Base-by-base conservation (phyloP, 2,797 vertebrate genomes). In the Acomys russatus region DNA sequence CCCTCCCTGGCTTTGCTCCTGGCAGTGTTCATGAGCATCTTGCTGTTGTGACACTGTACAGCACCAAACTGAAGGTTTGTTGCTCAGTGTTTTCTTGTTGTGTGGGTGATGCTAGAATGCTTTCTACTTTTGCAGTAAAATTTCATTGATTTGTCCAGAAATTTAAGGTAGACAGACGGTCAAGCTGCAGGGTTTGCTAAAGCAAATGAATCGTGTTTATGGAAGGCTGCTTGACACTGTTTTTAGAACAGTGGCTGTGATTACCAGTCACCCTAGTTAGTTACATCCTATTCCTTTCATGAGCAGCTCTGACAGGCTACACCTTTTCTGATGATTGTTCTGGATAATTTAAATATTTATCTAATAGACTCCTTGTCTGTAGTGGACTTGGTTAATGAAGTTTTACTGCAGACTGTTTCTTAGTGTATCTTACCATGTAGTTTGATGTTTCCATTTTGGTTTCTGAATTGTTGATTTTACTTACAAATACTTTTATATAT, bases 51-150 rank as follows among this genome's bases (percentile, higher is more conserved):
- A 3, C n/a, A 8, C 15, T 51, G 9, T 35, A 59, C 20, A n/a
- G n/a, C 44, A 90, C 64, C 92, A 92, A 56, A 84, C 18, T 74
- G 63, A 89, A 91, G 85, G 33, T 83, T 88, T 44, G 2, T 63
- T 88, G 33, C 85, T 80, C 25, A 33, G 15, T 30, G 84, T 70
- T 70, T 86, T 28, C 66, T 91, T 90, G 94, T 63, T n/a, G n/a
- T 91, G 28, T 54, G 61, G 61, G 79, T 91, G 92, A 88, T 63
- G 56, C 92, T 79, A 25, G 92, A 93, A 71, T 91, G 61, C 9
- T 96, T 89, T 88, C 33, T 94, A n/a, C 77, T 88, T 95, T 94
- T 84, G 88, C 14, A 89, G 94, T 94, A 92, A 94, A 97, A 93
- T 89, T 84, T 97, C 90, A 84, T 97, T 97, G 82, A 92, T 92